Percentiles rank a stretch among this genome's conserved stretches.
Evolutionary conservation across 2,797 vertebrate species (phyloP).

Genomic region (Cirrhinus molitorella): DNA sequence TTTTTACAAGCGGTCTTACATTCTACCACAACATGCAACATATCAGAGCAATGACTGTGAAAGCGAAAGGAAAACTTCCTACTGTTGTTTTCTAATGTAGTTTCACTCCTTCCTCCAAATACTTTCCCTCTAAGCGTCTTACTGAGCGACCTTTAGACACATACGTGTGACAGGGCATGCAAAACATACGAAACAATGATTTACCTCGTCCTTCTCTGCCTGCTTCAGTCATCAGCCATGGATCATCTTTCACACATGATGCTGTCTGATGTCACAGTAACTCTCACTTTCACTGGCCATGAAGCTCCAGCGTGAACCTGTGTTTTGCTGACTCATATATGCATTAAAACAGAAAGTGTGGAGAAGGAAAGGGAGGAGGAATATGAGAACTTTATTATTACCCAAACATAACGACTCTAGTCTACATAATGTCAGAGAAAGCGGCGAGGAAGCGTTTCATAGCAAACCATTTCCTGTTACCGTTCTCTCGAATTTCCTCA

Average conservation of each 20-base stretch:
- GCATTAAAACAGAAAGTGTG: neutral
- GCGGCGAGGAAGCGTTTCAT: neutral
- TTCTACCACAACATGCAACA: neutral
- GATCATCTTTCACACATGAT: constrained; percentile 29
- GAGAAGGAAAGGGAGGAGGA: neutral
- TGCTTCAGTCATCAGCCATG: neutral
- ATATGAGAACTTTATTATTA: neutral
- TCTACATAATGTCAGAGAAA: neutral
- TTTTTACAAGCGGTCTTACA: neutral
- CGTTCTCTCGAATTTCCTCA: too few species aligned
- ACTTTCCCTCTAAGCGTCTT: constrained; percentile 58
- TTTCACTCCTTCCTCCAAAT: constrained; percentile 28
- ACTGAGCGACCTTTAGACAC: constrained; percentile 68
- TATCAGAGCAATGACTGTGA: neutral
- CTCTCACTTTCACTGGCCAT: neutral
- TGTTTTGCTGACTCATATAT: constrained; percentile 22
- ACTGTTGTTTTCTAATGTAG: constrained; percentile 54
- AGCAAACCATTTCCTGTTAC: neutral
- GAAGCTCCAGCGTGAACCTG: neutral
- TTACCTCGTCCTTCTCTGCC: neutral
- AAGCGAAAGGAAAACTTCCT: neutral
- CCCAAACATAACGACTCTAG: neutral
- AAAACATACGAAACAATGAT: neutral
- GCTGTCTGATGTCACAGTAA: neutral
- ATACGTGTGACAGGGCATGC: constrained; percentile 12